Conservation (phyloP, 2,113 vertebrate genomes). For the Corydoras sp. region DNA sequence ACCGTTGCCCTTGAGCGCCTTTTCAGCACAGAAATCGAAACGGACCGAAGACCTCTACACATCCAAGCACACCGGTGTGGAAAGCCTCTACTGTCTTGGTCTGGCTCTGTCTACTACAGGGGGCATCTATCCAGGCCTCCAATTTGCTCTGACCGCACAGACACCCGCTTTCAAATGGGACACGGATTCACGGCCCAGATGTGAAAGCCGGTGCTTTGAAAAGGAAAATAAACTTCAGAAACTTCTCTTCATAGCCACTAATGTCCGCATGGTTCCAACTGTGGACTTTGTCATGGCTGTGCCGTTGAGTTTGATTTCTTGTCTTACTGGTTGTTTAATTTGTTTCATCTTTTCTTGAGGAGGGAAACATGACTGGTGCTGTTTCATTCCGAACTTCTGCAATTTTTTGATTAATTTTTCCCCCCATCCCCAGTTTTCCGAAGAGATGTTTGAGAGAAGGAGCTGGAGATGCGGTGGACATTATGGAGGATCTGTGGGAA, state of each 20-base stretch:
- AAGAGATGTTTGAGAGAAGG: constrained; percentile 12
- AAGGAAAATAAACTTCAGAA: background rate
- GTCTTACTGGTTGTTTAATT: constrained; percentile 35
- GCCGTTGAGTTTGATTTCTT: constrained; percentile 27
- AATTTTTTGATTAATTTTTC: constrained; percentile 35
- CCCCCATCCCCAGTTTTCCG: constrained; percentile 17
- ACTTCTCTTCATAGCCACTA: constrained; percentile 39
- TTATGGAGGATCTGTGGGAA: constrained; percentile 15
- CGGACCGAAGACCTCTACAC: constrained; percentile 39
- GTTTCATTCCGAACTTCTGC: constrained; percentile 28
- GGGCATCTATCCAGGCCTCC: constrained; percentile 17
- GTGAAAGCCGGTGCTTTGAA: constrained; percentile 58
- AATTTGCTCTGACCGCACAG: constrained; percentile 22
- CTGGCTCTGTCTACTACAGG: constrained; percentile 29
- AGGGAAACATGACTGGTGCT: constrained; percentile 29
- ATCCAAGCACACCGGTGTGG: constrained; percentile 26
- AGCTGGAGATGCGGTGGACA: constrained; percentile 19
- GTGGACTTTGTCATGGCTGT: constrained; percentile 24
- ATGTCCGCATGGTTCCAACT: constrained; percentile 37
- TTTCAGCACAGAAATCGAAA: constrained; percentile 44
- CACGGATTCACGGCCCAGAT: constrained; percentile 33
- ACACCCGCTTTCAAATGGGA: constrained; percentile 31
- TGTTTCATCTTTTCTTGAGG: constrained; percentile 26
- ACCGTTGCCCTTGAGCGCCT: constrained; percentile 21
- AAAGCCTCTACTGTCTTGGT: constrained; percentile 25